Percentiles rank a stretch among this genome's conserved stretches.
phyloP scores from a whole-genome alignment of 2,797 vertebrate species.

The Amblyraja radiata region DNA sequence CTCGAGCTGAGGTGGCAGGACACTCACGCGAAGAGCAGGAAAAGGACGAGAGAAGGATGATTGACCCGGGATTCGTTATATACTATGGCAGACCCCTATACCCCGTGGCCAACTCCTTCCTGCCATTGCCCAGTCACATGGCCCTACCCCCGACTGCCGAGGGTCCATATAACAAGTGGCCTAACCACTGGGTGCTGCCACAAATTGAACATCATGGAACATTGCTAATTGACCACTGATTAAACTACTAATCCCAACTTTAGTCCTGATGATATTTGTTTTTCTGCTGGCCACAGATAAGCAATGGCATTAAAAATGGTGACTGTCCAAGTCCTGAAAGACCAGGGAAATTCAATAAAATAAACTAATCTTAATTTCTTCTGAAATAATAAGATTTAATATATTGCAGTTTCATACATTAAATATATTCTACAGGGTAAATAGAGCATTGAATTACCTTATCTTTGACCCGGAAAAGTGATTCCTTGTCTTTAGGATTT shows the following conservation, averaged over 20 bases:
- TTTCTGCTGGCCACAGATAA: not conserved
- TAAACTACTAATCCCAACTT: not conserved
- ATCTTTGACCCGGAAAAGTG: constrained; percentile 52
- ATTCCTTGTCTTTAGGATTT: constrained; percentile 45
- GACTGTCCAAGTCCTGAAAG: not conserved
- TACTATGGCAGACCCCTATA: no score
- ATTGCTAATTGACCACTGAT: not conserved
- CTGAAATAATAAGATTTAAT: not conserved
- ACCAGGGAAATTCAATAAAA: not conserved
- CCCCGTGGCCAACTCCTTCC: no score
- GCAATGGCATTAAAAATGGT: not conserved
- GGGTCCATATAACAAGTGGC: no score
- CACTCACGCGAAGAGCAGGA: no score
- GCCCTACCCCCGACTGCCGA: no score
- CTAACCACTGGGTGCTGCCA: no score
- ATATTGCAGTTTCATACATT: not conserved
- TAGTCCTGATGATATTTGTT: not conserved
- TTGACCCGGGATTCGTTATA: no score
- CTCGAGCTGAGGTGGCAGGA: no score
- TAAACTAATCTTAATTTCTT: not conserved
- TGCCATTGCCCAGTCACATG: no score
- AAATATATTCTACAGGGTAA: not conserved
- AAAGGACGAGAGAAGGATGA: no score
- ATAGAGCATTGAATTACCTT: constrained; percentile 59
- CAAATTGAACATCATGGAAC: not conserved